Evolutionary conservation across 2,797 vertebrate genomes (phyloP).

Genomic region (Catostomus latipinnis): DNA sequence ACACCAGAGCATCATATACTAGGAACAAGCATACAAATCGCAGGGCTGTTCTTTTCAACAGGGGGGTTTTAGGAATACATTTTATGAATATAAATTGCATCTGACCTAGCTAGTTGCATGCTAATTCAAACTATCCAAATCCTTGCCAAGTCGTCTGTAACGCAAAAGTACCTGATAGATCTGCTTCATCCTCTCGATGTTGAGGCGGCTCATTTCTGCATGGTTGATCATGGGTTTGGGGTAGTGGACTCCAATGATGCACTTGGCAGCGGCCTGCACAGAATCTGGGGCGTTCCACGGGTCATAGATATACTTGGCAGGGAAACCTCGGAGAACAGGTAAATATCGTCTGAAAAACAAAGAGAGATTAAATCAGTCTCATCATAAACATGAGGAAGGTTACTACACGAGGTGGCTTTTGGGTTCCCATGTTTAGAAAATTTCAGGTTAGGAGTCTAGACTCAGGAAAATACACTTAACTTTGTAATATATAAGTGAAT

Average conservation of each 20-base stretch:
- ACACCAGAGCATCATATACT: too few relatives aligned
- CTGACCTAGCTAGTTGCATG: not conserved
- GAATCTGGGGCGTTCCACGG: constrained; percentile 56
- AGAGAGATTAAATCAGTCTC: constrained; percentile 62
- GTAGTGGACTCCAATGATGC: too few relatives aligned
- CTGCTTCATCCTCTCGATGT: too few relatives aligned
- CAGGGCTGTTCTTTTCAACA: too few relatives aligned
- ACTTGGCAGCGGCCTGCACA: too few relatives aligned
- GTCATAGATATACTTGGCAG: constrained; percentile 69
- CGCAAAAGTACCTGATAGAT: constrained; percentile 53
- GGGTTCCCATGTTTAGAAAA: constrained; percentile 18
- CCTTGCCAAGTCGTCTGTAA: constrained; percentile 64
- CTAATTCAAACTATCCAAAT: constrained; percentile 3
- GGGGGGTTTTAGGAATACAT: too few relatives aligned
- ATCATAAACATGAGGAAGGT: constrained; percentile 53
- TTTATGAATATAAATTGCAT: not conserved
- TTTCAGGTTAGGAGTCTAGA: not conserved
- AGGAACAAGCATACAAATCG: too few relatives aligned
- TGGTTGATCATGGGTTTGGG: too few relatives aligned
- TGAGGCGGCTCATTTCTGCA: too few relatives aligned
- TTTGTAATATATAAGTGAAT: not conserved
- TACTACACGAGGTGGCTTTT: constrained; percentile 9
- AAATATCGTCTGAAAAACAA: constrained; percentile 67
- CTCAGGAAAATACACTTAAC: constrained; percentile 17
- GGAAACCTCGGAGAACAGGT: constrained; percentile 66